These are phyloP conservation scores for Sthenelais limicola DNA, from an alignment of 2,888 invertebrate genomes.

Conservation along the genomic window DNA sequence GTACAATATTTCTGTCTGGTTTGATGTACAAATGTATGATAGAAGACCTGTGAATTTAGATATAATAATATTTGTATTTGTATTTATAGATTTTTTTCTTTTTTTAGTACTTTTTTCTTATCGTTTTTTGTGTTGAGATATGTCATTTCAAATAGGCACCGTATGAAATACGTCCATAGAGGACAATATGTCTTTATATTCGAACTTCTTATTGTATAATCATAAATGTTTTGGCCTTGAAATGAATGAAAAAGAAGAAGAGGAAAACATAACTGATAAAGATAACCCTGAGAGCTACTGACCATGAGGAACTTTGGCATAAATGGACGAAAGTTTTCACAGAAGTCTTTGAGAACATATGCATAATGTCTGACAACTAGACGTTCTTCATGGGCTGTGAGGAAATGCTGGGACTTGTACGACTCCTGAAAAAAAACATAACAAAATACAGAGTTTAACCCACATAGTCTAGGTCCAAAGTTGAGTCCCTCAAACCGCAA, in stretches of 20 bases:
- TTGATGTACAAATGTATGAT: too few species aligned
- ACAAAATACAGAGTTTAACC: not conserved
- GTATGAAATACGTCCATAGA: too few species aligned
- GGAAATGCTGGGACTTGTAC: constrained; percentile 75
- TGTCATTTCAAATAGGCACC: too few species aligned
- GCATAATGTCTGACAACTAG: constrained; percentile 88
- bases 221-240: not conserved
- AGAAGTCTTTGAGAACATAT: constrained; percentile 88
- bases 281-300: not conserved
- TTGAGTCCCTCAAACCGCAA: too few species aligned
- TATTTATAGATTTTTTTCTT: too few species aligned
- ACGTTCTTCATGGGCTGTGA: constrained; percentile 88
- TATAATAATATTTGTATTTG: too few species aligned
- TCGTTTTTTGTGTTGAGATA: too few species aligned
- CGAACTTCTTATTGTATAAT: not conserved
- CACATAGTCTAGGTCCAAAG: too few species aligned
- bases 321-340: constrained; percentile 90
- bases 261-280: not conserved
- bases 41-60: too few species aligned
- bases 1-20: too few species aligned
- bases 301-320: constrained; percentile 88
- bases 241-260: too few species aligned
- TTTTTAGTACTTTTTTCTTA: too few species aligned
- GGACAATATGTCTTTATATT: not conserved
- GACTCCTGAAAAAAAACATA: constrained; percentile 11